phyloP scores from a whole-genome alignment of 2,113 vertebrate genomes.

The Henicopernis longicauda region DNA sequence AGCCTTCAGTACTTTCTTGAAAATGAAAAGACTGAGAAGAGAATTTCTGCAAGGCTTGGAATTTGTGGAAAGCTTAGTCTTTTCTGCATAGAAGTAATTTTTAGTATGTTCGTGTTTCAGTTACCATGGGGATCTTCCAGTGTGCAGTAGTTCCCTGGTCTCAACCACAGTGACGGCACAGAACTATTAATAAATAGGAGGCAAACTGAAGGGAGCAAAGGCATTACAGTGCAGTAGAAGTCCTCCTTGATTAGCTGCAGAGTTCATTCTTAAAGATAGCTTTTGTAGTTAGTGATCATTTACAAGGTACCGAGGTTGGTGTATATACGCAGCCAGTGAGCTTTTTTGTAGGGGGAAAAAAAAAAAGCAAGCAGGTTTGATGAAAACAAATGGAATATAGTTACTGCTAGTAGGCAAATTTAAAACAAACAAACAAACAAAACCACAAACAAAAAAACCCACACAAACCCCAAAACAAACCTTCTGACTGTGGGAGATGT shows the following conservation, averaged over 20 bases:
- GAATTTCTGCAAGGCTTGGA: neutral
- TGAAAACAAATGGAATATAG: neutral
- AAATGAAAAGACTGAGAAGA: neutral
- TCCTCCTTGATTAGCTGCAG: neutral
- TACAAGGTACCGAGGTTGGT: neutral
- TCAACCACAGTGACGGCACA: neutral
- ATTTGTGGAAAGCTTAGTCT: neutral
- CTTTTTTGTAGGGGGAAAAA: neutral
- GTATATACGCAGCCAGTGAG: neutral
- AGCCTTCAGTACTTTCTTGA: neutral
- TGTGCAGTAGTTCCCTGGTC: neutral
- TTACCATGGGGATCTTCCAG: neutral
- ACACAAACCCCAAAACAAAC: neutral
- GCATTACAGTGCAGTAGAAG: neutral
- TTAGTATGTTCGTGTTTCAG: neutral
- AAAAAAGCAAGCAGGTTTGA: neutral
- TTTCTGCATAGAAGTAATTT: neutral
- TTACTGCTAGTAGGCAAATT: neutral
- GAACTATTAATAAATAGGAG: neutral
- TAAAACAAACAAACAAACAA: neutral
- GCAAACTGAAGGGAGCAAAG: neutral
- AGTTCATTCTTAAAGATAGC: neutral
- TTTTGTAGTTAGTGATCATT: neutral
- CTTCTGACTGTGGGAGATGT: neutral
- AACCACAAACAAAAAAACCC: too few species aligned